Conservation (phyloP, 2,888 invertebrate genomes). For the Geophilus truncorum region DNA sequence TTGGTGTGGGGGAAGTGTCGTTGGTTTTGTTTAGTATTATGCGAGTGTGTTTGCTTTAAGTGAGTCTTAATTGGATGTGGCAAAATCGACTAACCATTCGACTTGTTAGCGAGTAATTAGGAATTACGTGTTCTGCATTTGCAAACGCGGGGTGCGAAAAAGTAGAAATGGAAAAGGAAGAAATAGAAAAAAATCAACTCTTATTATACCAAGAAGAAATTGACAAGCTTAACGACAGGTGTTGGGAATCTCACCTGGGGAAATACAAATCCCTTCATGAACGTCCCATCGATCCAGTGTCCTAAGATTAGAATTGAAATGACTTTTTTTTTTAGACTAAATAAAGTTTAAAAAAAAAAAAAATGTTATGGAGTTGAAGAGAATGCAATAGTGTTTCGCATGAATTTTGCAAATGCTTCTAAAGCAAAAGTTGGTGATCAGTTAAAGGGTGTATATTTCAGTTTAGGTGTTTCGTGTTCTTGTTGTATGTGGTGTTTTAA, state of each 20-base stretch:
- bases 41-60: not conserved
- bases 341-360: no score
- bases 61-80: conserved; percentile 12
- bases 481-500: no score
- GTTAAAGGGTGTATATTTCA: no score
- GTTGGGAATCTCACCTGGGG: not conserved
- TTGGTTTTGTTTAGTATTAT: not conserved
- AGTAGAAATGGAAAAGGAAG: no score
- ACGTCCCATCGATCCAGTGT: not conserved
- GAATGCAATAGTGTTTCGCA: no score
- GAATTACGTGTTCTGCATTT: not conserved
- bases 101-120: conserved; percentile 16
- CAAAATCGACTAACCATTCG: not conserved
- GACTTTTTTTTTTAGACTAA: not conserved
- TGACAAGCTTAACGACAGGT: not conserved
- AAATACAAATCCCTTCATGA: not conserved
- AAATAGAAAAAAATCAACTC: not conserved
- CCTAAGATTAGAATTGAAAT: not conserved
- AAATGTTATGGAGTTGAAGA: no score
- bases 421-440: no score
- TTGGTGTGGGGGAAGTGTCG: not conserved
- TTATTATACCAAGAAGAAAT: not conserved
- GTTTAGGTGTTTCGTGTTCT: no score
- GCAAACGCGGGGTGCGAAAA: no score
- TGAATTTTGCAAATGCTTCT: no score